phyloP scores from a whole-genome alignment of 2,113 vertebrate species.

The Neofelis nebulosa region DNA sequence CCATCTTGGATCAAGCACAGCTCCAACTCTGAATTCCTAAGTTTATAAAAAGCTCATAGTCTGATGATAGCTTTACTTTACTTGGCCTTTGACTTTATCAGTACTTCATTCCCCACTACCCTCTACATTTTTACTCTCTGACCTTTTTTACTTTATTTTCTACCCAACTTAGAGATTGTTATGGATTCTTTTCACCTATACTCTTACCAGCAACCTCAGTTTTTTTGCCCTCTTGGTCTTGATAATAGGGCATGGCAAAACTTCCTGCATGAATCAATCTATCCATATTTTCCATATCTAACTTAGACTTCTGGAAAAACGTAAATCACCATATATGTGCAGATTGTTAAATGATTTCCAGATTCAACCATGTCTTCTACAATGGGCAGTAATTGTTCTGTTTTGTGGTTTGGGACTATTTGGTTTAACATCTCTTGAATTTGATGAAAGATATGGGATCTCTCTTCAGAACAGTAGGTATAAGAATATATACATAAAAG shows the following conservation, averaged over 20 bases:
- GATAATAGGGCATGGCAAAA: background rate
- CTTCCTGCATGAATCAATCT: background rate
- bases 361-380: background rate
- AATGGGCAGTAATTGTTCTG: background rate
- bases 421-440: constrained; percentile 6
- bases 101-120: background rate
- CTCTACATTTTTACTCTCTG: background rate
- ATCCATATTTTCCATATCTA: background rate
- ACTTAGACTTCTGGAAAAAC: constrained; percentile 11
- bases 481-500: background rate
- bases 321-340: background rate
- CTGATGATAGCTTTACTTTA: background rate
- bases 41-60: background rate
- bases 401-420: background rate
- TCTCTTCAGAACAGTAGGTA: background rate
- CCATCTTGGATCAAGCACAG: background rate
- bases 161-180: background rate
- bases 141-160: background rate
- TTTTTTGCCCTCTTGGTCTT: background rate
- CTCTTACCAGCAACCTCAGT: background rate
- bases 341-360: background rate
- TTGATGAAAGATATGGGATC: background rate
- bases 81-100: background rate
- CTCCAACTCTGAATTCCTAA: background rate
- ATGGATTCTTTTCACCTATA: background rate